These are phyloP conservation scores for Tangara arthus DNA, from an alignment of 2,797 vertebrate genomes.

Conservation along the genomic window DNA sequence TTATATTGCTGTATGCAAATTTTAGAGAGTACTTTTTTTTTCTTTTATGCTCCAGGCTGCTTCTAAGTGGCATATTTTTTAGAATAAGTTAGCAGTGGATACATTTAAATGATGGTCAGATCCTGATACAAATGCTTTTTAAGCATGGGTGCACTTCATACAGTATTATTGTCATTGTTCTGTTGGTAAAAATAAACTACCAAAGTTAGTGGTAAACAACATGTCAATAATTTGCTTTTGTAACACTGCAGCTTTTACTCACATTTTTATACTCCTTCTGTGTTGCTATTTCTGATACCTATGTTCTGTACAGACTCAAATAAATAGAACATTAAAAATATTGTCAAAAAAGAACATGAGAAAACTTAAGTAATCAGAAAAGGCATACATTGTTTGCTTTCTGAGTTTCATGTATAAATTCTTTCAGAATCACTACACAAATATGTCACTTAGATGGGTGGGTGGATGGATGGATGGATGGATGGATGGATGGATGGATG, in stretches of 20 bases:
- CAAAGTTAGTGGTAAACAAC: not conserved
- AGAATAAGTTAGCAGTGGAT: not conserved
- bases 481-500: not conserved
- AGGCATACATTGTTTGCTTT: fast-evolving
- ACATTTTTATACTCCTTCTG: not conserved
- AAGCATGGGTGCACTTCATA: not conserved
- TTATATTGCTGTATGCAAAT: fast-evolving
- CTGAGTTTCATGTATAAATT: not conserved
- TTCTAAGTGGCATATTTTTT: not conserved
- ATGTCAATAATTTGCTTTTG: not conserved
- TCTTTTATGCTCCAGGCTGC: no score
- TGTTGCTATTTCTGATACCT: not conserved
- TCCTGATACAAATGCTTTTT: not conserved
- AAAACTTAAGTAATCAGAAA: not conserved
- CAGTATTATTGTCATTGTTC: not conserved
- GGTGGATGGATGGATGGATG: not conserved
- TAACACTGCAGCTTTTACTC: not conserved
- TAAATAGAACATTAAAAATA: not conserved
- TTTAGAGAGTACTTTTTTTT: not conserved
- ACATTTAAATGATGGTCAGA: not conserved
- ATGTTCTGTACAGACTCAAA: not conserved
- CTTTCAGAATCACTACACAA: not conserved
- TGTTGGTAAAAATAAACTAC: not conserved
- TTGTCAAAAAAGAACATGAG: not conserved
- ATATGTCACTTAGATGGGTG: not conserved